Evolutionary conservation across 2,113 vertebrate species (phyloP).

Genomic region (Sylvilagus bachmani): DNA sequence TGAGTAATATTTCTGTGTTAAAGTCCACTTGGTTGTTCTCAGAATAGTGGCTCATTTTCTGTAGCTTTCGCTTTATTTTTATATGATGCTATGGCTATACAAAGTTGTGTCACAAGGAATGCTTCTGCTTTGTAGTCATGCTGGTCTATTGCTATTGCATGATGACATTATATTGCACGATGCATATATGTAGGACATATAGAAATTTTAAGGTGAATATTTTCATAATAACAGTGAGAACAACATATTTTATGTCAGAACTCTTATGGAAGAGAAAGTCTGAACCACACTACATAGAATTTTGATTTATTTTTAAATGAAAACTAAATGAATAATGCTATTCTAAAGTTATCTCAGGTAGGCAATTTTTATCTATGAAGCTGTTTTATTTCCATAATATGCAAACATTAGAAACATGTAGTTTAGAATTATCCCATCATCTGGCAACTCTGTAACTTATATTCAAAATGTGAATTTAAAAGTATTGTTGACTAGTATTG

Average conservation of each 20-base stretch:
- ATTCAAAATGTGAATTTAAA: background rate
- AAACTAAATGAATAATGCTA: background rate
- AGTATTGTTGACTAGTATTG: background rate
- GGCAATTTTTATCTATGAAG: background rate
- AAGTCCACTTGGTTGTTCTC: background rate
- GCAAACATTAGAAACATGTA: background rate
- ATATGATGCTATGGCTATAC: background rate
- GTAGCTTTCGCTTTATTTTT: conserved; percentile 42
- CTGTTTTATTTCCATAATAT: background rate
- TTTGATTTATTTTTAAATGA: conserved; percentile 22
- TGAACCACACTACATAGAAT: background rate
- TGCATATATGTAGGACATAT: background rate
- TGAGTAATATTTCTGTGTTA: background rate
- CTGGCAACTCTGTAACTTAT: background rate
- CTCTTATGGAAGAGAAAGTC: background rate
- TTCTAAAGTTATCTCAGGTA: conserved; percentile 16
- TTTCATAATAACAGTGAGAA: background rate
- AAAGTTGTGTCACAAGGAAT: conserved; percentile 13
- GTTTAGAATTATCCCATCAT: background rate
- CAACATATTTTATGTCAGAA: background rate
- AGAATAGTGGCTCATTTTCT: background rate
- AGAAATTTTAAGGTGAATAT: background rate
- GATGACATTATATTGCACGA: background rate
- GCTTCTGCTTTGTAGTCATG: background rate
- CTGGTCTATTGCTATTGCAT: background rate